Evolutionary conservation across 2,113 vertebrate species (phyloP), one percentile per base, ranked within the genome.

Genomic region (Phylloscopus whistleri): DNA sequence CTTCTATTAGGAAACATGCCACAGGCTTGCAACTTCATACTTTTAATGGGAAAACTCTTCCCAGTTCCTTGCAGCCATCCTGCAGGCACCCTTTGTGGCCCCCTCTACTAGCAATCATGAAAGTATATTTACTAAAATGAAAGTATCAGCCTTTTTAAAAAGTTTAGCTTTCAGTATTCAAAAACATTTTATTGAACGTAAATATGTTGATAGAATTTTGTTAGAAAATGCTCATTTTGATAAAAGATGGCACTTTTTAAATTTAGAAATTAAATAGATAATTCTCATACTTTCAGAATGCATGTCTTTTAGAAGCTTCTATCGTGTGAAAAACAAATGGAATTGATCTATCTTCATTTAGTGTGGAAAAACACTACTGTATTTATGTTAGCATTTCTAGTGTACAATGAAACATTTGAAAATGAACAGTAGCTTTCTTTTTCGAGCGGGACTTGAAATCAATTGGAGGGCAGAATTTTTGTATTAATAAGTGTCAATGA

Each of bases 391-490:
- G 10, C 22, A 52, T 93, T 95, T 92, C 59, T 66, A 59, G 64
- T 7, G 39, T 52, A 96, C 84, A 97, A 95, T 87, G 90, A 84
- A 95, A 94, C 90, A 63, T 95, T 96, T 95, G 27, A 92, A 91
- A 97, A 89, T 80, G 90, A 96, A 96, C 87, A 92, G 93, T 86
- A 69, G 55, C 69, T 95, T 95, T 97, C 87, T 97, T 67, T 89
- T 96, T 75, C 79, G 39, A 80, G 83, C 37, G 72, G 62, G 60
- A 43, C 69, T 75, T 79, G 37, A 96, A 97, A 90, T 87, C 84
- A 96, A 68, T 89, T 53, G 84, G 51, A 84, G 30, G 84, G 64
- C 75, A 24, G 55, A 87, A 94, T 89, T 96, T 96, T 95, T 94
- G 84, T 93, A 95, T 96, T 91, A 96, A 93, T 87, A 92, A 69